phyloP scores from a whole-genome alignment of 2,888 invertebrate species.

The Microctonus hyperodae region DNA sequence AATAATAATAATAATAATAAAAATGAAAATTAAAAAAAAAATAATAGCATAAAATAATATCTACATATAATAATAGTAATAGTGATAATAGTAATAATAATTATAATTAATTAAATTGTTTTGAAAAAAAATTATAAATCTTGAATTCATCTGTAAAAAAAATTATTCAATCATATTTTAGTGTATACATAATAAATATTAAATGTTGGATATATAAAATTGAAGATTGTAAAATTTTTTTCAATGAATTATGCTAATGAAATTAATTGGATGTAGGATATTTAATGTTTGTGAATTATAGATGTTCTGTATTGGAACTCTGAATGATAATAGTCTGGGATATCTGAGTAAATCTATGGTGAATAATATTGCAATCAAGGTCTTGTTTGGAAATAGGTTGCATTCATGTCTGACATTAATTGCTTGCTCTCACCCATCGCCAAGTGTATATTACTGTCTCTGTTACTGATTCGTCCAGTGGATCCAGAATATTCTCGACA shows the following conservation, averaged over 20 bases:
- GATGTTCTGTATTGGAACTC: not conserved
- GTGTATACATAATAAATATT: too few species aligned
- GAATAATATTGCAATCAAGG: not conserved
- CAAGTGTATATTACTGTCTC: not conserved
- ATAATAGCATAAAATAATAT: too few species aligned
- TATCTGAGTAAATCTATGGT: not conserved
- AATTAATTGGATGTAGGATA: not conserved
- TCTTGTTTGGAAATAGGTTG: not conserved
- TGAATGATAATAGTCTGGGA: not conserved
- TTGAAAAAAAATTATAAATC: too few species aligned
- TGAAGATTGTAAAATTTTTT: not conserved
- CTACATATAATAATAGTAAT: too few species aligned
- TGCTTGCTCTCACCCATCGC: slow-evolving; percentile 10
- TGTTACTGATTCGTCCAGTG: not conserved
- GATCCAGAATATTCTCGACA: not conserved
- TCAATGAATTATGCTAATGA: not conserved
- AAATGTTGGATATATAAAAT: too few species aligned
- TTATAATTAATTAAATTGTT: too few species aligned
- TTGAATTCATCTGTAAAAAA: too few species aligned
- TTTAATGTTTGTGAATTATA: not conserved
- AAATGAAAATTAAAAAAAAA: too few species aligned
- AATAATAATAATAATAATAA: not conserved
- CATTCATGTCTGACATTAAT: slow-evolving; percentile 11
- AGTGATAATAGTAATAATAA: not conserved
- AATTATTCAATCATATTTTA: too few species aligned